Evolutionary conservation across 2,888 invertebrate genomes (phyloP).

Genomic region (Tetragonisca angustula): DNA sequence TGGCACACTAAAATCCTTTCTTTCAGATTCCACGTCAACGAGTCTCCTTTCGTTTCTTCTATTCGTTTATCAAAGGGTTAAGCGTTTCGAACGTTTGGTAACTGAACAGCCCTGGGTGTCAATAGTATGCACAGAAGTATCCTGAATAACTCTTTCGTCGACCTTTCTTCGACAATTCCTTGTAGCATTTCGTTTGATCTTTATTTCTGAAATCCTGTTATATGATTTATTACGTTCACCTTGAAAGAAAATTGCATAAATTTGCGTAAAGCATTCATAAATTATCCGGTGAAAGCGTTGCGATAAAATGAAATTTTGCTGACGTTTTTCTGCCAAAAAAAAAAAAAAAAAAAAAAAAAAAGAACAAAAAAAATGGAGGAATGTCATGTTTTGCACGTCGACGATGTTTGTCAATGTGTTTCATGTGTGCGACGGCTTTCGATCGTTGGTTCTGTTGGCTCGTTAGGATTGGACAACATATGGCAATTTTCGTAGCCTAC

Average conservation of each 20-base stretch:
- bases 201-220: slow-evolving; percentile 65
- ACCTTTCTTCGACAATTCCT: slow-evolving; percentile 53
- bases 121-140: neutral
- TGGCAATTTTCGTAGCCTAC: slow-evolving; percentile 36
- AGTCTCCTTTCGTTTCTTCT: neutral
- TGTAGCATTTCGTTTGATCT: slow-evolving; percentile 54
- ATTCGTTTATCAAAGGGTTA: slow-evolving; percentile 13
- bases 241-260: slow-evolving; percentile 57
- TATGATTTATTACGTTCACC: slow-evolving; percentile 66
- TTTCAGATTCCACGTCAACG: slow-evolving; percentile 20
- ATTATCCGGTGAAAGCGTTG: slow-evolving; percentile 68
- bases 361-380: no score
- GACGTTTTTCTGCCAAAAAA: slow-evolving; percentile 47
- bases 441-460: slow-evolving; percentile 5
- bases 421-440: slow-evolving; percentile 22
- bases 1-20: slow-evolving; percentile 47
- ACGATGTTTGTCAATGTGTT: neutral
- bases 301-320: slow-evolving; percentile 68
- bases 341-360: no score
- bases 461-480: slow-evolving; percentile 56
- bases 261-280: slow-evolving; percentile 79
- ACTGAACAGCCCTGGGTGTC: slow-evolving; percentile 29
- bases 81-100: slow-evolving; percentile 31
- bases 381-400: neutral
- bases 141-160: slow-evolving; percentile 55